Conservation (phyloP, 2,888 invertebrate genomes). For the Cacoxenus indagator region DNA sequence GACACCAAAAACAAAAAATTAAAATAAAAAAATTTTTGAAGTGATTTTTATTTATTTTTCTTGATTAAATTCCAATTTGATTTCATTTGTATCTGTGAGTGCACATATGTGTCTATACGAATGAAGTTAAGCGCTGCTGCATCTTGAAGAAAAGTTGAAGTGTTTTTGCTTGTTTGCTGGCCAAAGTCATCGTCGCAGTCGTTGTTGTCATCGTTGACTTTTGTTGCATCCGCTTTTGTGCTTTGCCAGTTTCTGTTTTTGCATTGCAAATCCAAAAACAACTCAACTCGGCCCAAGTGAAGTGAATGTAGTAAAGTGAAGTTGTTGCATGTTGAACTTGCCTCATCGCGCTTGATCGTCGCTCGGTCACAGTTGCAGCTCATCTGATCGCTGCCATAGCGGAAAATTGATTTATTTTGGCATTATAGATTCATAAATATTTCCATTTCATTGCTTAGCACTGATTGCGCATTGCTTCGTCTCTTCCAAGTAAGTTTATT, state of each 20-base stretch:
- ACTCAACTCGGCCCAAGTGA: too few relatives aligned
- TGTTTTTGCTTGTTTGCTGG: constrained; percentile 7
- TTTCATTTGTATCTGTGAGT: constrained; percentile 18
- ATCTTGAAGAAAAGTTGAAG: constrained; percentile 3
- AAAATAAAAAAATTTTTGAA: background rate
- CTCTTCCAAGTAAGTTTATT: constrained; percentile 8
- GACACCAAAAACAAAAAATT: background rate
- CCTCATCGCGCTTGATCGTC: too few relatives aligned
- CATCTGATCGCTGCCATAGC: background rate
- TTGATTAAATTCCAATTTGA: constrained; percentile 29
- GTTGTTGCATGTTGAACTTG: too few relatives aligned
- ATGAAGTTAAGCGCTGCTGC: constrained; percentile 3
- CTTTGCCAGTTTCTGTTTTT: background rate
- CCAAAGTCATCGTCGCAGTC: background rate
- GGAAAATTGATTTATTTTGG: constrained; percentile 18
- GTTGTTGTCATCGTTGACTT: background rate
- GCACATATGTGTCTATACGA: constrained; percentile 1
- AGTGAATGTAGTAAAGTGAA: background rate
- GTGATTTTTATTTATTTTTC: constrained; percentile 22
- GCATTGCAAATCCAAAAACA: background rate
- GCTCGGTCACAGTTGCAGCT: too few relatives aligned
- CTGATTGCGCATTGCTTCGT: background rate
- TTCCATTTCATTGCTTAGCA: background rate
- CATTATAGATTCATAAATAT: constrained; percentile 17
- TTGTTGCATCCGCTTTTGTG: constrained; percentile 13